phyloP scores from a whole-genome alignment of 2,797 vertebrate species.

The Novumbra hubbsi region DNA sequence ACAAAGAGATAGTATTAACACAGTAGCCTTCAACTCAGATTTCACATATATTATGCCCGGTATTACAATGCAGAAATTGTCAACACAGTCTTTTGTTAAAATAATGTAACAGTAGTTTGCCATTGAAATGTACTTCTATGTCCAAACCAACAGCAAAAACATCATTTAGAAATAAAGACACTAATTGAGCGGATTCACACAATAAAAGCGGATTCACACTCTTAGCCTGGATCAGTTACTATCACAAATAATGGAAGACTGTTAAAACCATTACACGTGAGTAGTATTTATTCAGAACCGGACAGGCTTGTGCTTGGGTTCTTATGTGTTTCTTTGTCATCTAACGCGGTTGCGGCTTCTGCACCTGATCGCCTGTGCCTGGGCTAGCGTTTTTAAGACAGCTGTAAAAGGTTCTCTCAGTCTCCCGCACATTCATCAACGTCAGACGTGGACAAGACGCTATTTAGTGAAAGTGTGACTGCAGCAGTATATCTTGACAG shows the following conservation, averaged over 20 bases:
- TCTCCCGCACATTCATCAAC: slow-evolving; percentile 79
- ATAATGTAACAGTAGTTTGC: neutral
- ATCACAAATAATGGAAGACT: neutral
- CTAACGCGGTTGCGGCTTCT: slow-evolving; percentile 43
- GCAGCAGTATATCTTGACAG: slow-evolving; percentile 66
- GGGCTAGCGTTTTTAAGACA: slow-evolving; percentile 63
- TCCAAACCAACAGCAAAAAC: neutral
- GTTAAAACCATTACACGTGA: neutral
- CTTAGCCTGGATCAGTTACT: neutral
- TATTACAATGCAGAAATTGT: neutral
- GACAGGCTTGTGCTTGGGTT: neutral
- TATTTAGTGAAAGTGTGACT: slow-evolving; percentile 72
- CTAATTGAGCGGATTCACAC: neutral
- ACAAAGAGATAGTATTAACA: neutral
- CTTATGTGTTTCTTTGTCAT: slow-evolving; percentile 42
- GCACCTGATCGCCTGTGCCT: slow-evolving; percentile 63
- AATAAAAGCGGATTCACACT: neutral
- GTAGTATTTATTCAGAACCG: neutral
- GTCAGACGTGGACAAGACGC: slow-evolving; percentile 72
- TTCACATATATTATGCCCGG: neutral
- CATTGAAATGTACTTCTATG: neutral
- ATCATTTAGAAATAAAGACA: neutral
- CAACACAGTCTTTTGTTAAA: neutral
- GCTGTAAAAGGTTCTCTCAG: slow-evolving; percentile 77
- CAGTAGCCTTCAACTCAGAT: neutral